Evolutionary conservation across 2,113 vertebrate genomes (phyloP), one percentile per base, ranked within the genome.

Genomic region (Triplophysa tibetana): DNA sequence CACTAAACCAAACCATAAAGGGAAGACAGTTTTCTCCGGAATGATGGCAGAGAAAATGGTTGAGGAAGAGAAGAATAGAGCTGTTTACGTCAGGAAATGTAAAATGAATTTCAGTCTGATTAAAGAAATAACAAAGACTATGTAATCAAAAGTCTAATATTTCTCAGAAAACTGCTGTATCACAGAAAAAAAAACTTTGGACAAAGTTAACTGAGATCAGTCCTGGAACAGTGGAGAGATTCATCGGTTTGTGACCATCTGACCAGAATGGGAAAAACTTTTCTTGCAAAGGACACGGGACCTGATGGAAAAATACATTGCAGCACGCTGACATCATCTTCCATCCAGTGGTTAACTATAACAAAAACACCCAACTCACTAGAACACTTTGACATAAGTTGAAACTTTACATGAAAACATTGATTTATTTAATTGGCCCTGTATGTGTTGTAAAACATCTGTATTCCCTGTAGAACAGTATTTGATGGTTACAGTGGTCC

Each of bases 181-280:
- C 29, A 29, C 29, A 29, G 29, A 29, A 29, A 29, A 29, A 29
- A 29, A 29, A 29, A 0, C 29, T 29, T 29, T 29, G 33, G 33
- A 38, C 33, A 6, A 38, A 38, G 33, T 38, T 6, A 38, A 38
- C 33, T 38, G 33, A 38, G 33, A 38, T 38, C 33, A 8, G 33
- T 38, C 33, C 56, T 0, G 10, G 21, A 41, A 65, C n/a, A 56
- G 45, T 75, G 60, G 41, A 11, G 66, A 54, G 52, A 56, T 26
- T n/a, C 1, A 12, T 17, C 72, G 82, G 70, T 86, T 85, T 85
- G 75, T 48, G 61, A 75, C 84, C 88, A 89, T 85, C 74, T 48
- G 61, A 77, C 84, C 88, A 89, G 89, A 88, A 90, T 88, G 85
- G 79, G 41, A 83, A 89, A 82, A 11, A 12, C 73, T 87, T 84